A percentile compares a stretch with the other conserved stretches of the same genome.
These are phyloP conservation scores for Selene dorsalis DNA, from an alignment of 2,797 vertebrate species.

Conservation along the genomic window DNA sequence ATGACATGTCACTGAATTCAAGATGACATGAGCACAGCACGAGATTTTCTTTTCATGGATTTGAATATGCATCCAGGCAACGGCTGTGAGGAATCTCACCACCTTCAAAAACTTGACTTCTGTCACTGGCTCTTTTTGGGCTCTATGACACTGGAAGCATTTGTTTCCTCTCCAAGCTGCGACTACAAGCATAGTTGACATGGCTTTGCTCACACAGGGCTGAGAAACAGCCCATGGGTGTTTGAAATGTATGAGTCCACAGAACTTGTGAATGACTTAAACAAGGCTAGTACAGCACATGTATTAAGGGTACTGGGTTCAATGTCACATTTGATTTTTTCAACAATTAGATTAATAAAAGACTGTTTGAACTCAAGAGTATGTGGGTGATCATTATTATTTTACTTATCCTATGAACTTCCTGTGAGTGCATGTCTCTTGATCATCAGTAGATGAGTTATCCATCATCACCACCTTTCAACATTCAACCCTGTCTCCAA, in stretches of 20 bases:
- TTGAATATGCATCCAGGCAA: conserved; percentile 10
- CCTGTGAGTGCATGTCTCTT: neutral
- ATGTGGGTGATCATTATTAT: no score
- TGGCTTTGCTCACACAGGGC: conserved; percentile 13
- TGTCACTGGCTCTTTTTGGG: conserved; percentile 30
- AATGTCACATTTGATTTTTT: conserved; percentile 39
- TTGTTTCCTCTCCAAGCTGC: conserved; percentile 50
- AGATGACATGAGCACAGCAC: conserved; percentile 33
- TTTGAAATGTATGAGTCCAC: conserved; percentile 41
- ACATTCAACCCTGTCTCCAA: neutral
- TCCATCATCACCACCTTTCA: neutral
- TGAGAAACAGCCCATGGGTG: conserved; percentile 51
- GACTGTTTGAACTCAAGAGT: conserved; percentile 12
- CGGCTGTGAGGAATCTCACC: conserved; percentile 22
- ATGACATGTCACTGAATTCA: conserved; percentile 13
- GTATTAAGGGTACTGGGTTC: conserved; percentile 25
- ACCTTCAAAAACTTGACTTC: conserved; percentile 18
- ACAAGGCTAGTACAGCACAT: conserved; percentile 23
- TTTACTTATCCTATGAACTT: neutral
- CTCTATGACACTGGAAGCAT: conserved; percentile 23
- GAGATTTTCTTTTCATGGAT: conserved; percentile 2
- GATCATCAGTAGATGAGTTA: neutral
- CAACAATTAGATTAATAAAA: conserved; percentile 1
- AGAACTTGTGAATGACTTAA: conserved; percentile 47
- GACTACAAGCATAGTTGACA: conserved; percentile 56